phyloP scores from a whole-genome alignment of 35 echinoderm and acorn worm species.

The Ptychodera flava region DNA sequence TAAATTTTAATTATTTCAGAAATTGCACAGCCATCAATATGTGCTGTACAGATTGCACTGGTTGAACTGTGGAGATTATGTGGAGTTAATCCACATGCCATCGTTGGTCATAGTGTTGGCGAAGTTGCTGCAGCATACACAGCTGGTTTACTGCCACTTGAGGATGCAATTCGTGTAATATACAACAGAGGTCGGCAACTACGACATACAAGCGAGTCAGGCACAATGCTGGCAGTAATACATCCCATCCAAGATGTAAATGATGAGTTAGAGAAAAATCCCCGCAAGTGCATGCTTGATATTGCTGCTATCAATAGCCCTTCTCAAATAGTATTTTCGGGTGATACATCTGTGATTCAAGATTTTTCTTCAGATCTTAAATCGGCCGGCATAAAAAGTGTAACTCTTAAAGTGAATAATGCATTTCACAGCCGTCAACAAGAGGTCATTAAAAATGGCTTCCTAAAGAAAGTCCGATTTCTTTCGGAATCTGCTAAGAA shows the following conservation, averaged over 20 bases:
- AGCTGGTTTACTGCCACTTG: slow-evolving; percentile 41
- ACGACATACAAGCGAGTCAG: slow-evolving; percentile 34
- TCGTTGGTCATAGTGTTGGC: slow-evolving; percentile 67
- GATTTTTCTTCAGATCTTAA: slow-evolving; percentile 15
- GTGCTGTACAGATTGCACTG: slow-evolving; percentile 47
- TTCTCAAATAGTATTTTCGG: slow-evolving; percentile 39
- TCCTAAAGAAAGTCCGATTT: slow-evolving; percentile 6
- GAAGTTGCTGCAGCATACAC: slow-evolving; percentile 59
- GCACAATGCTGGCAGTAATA: slow-evolving; percentile 53
- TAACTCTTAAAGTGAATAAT: slow-evolving; percentile 39
- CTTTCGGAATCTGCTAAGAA: slow-evolving; percentile 12
- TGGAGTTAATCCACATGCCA: slow-evolving; percentile 21
- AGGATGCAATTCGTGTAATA: slow-evolving; percentile 43
- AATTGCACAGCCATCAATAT: slow-evolving; percentile 55
- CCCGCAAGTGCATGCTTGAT: slow-evolving; percentile 20
- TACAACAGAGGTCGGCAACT: slow-evolving; percentile 37
- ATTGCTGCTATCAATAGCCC: slow-evolving; percentile 58
- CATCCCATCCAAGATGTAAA: slow-evolving; percentile 2
- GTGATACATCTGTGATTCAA: slow-evolving; percentile 5
- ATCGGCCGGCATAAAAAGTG: slow-evolving; percentile 13
- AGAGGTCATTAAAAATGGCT: slow-evolving; percentile 20
- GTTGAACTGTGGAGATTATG: slow-evolving; percentile 31
- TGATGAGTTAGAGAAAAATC: background rate
- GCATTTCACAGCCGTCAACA: slow-evolving; percentile 54
- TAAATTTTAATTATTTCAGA: slow-evolving; percentile 27